Conservation (phyloP, 2,888 invertebrate genomes). For the Eretmocerus hayati region DNA sequence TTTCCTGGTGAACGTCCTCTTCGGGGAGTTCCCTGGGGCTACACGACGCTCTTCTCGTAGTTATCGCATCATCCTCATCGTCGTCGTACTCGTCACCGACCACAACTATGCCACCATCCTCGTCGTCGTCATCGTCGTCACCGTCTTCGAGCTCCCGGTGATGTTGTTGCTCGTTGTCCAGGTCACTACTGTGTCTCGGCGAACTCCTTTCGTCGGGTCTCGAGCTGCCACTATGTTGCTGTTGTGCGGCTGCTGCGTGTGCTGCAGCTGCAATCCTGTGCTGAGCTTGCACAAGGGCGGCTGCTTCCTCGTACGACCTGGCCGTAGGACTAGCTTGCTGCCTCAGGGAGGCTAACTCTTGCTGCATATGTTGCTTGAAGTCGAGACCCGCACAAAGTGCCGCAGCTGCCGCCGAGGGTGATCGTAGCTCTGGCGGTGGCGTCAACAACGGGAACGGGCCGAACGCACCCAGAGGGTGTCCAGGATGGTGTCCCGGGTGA, state of each 20-base stretch:
- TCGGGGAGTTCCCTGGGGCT: too few species aligned
- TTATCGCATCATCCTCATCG: too few species aligned
- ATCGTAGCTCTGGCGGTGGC: conserved; percentile 60
- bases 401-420: too few species aligned
- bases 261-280: background rate
- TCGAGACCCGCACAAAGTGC: conserved; percentile 54
- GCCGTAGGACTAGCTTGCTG: too few species aligned
- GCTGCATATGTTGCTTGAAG: conserved; percentile 60
- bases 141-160: conserved; percentile 48
- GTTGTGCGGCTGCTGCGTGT: conserved; percentile 15
- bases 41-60: too few species aligned
- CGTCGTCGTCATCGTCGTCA: conserved; percentile 47
- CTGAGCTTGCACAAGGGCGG: conserved; percentile 44
- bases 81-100: conserved; percentile 19
- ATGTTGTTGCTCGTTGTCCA: conserved; percentile 45
- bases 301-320: conserved; percentile 46
- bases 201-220: conserved; percentile 47
- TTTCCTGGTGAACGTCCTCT: too few species aligned
- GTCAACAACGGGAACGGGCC: conserved; percentile 72
- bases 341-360: conserved; percentile 42
- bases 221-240: conserved; percentile 46
- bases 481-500: too few species aligned
- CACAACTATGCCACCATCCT: conserved; percentile 45
- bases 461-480: too few species aligned
- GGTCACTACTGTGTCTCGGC: conserved; percentile 48